These are phyloP conservation scores for Pristionchus mayeri DNA, from an alignment of 2,888 invertebrate genomes.

Conservation along the genomic window DNA sequence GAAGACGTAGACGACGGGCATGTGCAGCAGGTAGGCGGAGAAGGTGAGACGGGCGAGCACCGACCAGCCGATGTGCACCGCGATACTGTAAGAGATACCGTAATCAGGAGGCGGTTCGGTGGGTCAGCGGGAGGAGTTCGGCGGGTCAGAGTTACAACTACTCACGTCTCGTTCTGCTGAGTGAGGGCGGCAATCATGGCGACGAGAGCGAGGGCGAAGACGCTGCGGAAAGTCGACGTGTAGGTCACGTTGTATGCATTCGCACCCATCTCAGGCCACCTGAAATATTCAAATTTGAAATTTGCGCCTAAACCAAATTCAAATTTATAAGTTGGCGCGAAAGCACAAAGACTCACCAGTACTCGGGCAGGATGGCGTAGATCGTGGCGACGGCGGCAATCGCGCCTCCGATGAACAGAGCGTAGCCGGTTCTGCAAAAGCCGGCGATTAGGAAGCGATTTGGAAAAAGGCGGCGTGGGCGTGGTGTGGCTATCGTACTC, in stretches of 20 bases:
- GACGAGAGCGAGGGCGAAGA: conserved; percentile 68
- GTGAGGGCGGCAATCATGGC: conserved; percentile 64
- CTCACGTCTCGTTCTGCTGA: conserved; percentile 51
- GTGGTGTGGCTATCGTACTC: too few species aligned
- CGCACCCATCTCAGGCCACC: conserved; percentile 49
- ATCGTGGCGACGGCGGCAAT: conserved; percentile 61
- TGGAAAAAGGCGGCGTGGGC: too few species aligned
- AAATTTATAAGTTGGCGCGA: too few species aligned
- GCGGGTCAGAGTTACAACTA: not conserved
- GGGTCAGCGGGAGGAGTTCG: not conserved
- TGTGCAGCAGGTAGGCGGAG: conserved; percentile 73
- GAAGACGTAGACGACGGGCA: conserved; percentile 74
- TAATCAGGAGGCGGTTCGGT: not conserved
- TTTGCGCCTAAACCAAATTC: not conserved
- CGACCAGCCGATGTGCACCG: conserved; percentile 61
- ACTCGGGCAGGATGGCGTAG: conserved; percentile 74
- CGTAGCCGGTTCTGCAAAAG: not conserved
- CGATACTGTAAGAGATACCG: conserved; percentile 55
- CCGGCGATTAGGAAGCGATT: not conserved
- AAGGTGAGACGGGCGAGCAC: conserved; percentile 71
- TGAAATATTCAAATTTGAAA: not conserved
- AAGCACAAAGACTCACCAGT: conserved; percentile 66
- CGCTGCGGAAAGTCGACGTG: conserved; percentile 71
- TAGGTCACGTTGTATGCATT: conserved; percentile 72
- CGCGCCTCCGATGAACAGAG: conserved; percentile 51